Evolutionary conservation across 37 sponge, comb jelly and placozoan species (phyloP).

Genomic region (Aphrocallistes beatrix): DNA sequence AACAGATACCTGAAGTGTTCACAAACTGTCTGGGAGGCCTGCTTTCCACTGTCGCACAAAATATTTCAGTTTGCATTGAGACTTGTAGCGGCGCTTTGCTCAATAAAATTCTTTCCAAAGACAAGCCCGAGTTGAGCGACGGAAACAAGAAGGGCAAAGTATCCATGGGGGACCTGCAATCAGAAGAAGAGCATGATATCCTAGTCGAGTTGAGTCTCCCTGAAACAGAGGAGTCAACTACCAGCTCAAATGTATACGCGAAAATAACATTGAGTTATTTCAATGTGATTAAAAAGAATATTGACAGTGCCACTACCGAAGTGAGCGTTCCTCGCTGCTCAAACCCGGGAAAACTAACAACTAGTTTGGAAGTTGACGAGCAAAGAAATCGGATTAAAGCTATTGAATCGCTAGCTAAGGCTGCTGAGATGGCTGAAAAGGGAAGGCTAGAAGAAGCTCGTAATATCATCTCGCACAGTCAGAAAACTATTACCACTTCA

Average conservation of each 20-base stretch:
- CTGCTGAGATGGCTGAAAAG: slow-evolving; percentile 17
- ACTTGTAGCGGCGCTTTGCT: neutral
- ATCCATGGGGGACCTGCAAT: slow-evolving; percentile 20
- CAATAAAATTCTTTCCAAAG: neutral
- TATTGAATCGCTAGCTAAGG: neutral
- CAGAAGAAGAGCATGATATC: slow-evolving; percentile 21
- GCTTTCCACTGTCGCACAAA: slow-evolving; percentile 25
- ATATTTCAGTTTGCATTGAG: slow-evolving; percentile 4
- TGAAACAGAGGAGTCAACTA: neutral
- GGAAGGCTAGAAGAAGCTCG: slow-evolving; percentile 16
- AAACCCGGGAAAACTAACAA: neutral
- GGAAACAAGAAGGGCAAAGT: neutral
- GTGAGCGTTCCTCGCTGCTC: neutral
- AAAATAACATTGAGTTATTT: neutral
- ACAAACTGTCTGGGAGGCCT: slow-evolving; percentile 28
- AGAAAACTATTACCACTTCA: neutral
- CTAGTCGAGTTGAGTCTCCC: slow-evolving; percentile 21
- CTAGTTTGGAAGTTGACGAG: slow-evolving; percentile 19
- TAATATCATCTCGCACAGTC: neutral
- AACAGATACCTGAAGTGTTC: slow-evolving; percentile 24
- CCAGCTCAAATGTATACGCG: neutral
- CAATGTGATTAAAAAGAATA: slow-evolving; percentile 22
- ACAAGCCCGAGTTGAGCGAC: neutral
- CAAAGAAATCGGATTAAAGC: slow-evolving; percentile 19
- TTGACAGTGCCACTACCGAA: neutral